Percentiles rank a stretch among this genome's conserved stretches.
Conservation (phyloP, 2,797 vertebrate genomes). For the Limnodromus scolopaceus region DNA sequence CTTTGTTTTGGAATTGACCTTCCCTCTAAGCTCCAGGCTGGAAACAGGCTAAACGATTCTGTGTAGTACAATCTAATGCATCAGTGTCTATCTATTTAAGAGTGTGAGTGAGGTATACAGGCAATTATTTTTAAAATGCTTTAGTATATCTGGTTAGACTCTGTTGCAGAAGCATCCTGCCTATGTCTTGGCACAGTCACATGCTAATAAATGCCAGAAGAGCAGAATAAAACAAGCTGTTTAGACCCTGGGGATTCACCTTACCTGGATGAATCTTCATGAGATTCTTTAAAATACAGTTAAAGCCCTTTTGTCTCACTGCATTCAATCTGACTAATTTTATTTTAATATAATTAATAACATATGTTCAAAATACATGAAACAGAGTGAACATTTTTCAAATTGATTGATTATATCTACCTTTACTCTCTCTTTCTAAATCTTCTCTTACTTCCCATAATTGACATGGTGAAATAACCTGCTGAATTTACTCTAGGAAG, state of each 20-base stretch:
- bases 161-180: slow-evolving; percentile 4
- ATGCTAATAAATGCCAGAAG: slow-evolving; percentile 28
- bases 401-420: neutral
- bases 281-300: neutral
- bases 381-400: neutral
- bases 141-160: slow-evolving; percentile 15
- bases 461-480: neutral
- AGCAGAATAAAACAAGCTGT: neutral
- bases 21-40: neutral
- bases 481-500: neutral
- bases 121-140: slow-evolving; percentile 25
- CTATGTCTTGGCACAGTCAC: slow-evolving; percentile 1
- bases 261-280: neutral
- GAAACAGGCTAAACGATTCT: neutral
- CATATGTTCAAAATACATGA: neutral
- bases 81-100: neutral
- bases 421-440: neutral
- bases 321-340: neutral
- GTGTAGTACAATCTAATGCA: neutral
- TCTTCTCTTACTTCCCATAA: neutral
- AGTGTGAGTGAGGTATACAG: neutral
- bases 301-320: neutral
- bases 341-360: neutral
- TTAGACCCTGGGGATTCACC: neutral
- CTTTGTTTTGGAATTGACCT: neutral